phyloP scores from a whole-genome alignment of 2,888 invertebrate species.

The Periphyllus acericola region DNA sequence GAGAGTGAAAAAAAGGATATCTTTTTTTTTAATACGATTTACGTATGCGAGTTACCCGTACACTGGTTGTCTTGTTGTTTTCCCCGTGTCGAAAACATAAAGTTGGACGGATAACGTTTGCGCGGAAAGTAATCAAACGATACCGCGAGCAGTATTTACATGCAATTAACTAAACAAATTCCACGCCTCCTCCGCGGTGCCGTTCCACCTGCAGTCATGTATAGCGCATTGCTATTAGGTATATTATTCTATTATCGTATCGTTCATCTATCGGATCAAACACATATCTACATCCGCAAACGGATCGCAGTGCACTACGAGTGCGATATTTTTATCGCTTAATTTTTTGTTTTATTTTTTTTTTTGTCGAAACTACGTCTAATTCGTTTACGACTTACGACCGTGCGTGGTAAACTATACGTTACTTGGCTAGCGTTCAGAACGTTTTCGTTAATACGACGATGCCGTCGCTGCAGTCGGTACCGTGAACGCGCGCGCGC shows the following conservation, averaged over 20 bases:
- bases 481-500: background rate
- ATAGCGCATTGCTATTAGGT: too few species aligned
- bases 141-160: too few species aligned
- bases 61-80: background rate
- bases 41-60: background rate
- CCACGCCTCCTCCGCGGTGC: too few species aligned
- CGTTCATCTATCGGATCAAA: background rate
- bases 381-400: background rate
- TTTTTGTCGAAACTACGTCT: background rate
- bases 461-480: background rate
- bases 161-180: too few species aligned
- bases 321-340: too few species aligned
- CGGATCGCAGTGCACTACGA: too few species aligned
- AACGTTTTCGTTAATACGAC: slow-evolving; percentile 9
- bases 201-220: too few species aligned
- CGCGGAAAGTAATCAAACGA: background rate
- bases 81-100: background rate
- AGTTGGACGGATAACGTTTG: background rate
- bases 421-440: slow-evolving; percentile 31
- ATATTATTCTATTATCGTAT: background rate
- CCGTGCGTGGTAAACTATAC: background rate
- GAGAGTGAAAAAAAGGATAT: background rate
- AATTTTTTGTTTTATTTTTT: background rate
- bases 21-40: background rate
- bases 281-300: too few species aligned